Base-by-base conservation (phyloP, 2,888 invertebrate species). In the Epinotia demarniana region DNA sequence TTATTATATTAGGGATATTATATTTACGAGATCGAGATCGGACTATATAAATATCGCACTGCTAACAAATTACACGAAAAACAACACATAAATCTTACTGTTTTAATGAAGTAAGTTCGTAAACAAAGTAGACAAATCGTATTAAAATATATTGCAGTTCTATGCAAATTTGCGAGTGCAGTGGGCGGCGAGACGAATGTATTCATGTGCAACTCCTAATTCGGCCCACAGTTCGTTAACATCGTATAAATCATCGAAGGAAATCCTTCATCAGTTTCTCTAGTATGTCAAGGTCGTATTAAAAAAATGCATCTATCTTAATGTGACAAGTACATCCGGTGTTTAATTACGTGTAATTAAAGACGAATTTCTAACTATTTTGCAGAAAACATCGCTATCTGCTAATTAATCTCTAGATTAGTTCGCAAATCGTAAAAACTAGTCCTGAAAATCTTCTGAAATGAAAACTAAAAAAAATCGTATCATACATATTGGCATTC, bases 201-300 rank as follows among this genome's bases (percentile, higher is more conserved):
- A 75, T 72, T 57, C 77, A 78, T 79, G 71, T 64, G 73, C 73
- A 62, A 63, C 73, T 79, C 80, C 77, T 77, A 77, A 79, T 78
- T 77, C 80, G 78, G 81, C 82, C 84, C 79, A 82, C 83, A 84
- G 85, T 83, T 86, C 83, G 83, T 84, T 75, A 39, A 57, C 76
- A 77, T 79, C 78, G 77, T 75, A 83, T 85, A 85, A 84, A 85
- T 86, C 81, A 79, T 72, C 61, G 62, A 60, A 74, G 64, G 72
- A 79, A 81, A 79, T 75, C 79, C 77, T 75, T 76, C 76, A 79
- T 73, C 23, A 70, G 73, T 33, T 73, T 55, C 69, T 77, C 80
- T 83, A 84, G 79, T 79, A 82, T 90, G 90, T 88, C 92, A 92
- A 91, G 91, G 92, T 81, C 75, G 67, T 60, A 18, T 61, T 77